phyloP scores from a whole-genome alignment of 2,113 vertebrate genomes.

The Ochotona princeps region DNA sequence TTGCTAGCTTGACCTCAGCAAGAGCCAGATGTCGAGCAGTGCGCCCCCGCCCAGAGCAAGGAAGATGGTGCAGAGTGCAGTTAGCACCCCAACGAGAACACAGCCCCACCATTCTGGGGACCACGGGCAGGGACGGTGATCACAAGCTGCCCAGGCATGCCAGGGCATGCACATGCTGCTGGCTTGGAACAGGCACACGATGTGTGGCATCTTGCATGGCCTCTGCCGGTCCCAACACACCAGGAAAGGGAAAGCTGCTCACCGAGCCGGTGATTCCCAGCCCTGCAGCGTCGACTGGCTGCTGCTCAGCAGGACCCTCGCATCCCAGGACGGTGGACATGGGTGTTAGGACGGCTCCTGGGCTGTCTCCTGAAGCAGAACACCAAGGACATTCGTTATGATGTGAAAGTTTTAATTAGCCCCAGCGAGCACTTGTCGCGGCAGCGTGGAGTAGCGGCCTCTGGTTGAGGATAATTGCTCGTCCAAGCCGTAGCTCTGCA shows the following conservation, averaged over 20 bases:
- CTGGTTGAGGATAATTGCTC: no score
- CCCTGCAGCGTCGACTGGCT: not conserved
- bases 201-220: no score
- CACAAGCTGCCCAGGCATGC: rapidly evolving
- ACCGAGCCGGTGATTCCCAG: not conserved
- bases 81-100: not conserved
- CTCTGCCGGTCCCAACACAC: rapidly evolving
- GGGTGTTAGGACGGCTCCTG: not conserved
- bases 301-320: not conserved
- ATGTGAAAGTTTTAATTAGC: not conserved
- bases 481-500: not conserved
- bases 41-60: not conserved
- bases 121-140: rapidly evolving
- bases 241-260: no score
- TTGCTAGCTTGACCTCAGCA: not conserved
- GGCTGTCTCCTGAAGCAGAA: no score
- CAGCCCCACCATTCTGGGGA: not conserved
- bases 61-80: not conserved
- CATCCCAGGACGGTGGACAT: not conserved
- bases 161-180: not conserved
- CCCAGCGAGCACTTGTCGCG: not conserved
- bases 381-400: not conserved
- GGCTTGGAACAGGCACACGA: no score
- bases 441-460: not conserved
- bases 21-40: not conserved